phyloP scores from a whole-genome alignment of 2,797 vertebrate species.

The Catostomus latipinnis region DNA sequence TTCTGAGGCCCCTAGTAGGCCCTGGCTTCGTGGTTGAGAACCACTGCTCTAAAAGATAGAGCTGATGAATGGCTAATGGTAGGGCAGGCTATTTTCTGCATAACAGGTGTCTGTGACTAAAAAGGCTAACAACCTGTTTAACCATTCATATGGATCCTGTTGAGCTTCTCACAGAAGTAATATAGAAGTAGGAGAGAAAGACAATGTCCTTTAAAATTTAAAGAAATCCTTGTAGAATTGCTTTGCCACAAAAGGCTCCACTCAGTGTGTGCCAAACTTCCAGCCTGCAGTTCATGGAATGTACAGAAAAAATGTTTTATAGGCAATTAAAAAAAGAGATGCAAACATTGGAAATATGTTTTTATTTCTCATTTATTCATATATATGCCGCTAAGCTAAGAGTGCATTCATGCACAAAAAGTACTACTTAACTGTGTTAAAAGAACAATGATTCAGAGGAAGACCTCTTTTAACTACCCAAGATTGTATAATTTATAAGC shows the following conservation, averaged over 20 bases:
- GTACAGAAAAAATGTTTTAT: slow-evolving; percentile 75
- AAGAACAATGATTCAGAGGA: slow-evolving; percentile 55
- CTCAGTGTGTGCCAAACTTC: slow-evolving; percentile 70
- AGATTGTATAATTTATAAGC: slow-evolving; percentile 56
- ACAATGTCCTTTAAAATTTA: slow-evolving; percentile 67
- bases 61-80: slow-evolving; percentile 65
- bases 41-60: slow-evolving; percentile 16
- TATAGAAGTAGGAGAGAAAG: slow-evolving; percentile 59
- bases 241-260: slow-evolving; percentile 73
- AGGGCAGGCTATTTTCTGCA: slow-evolving; percentile 64
- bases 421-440: background rate
- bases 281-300: slow-evolving; percentile 64
- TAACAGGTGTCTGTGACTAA: slow-evolving; percentile 78
- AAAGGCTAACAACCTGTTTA: slow-evolving; percentile 39
- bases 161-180: slow-evolving; percentile 69
- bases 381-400: slow-evolving; percentile 48
- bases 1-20: too few relatives aligned
- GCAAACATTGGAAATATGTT: slow-evolving; percentile 60
- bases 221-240: slow-evolving; percentile 66
- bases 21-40: too few relatives aligned
- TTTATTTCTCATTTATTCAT: slow-evolving; percentile 59
- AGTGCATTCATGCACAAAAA: slow-evolving; percentile 22
- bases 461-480: slow-evolving; percentile 52
- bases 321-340: slow-evolving; percentile 66
- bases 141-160: slow-evolving; percentile 68